These are phyloP conservation scores for Mesorhabditis belari DNA, from an alignment of 2,888 invertebrate genomes.

Conservation along the genomic window DNA sequence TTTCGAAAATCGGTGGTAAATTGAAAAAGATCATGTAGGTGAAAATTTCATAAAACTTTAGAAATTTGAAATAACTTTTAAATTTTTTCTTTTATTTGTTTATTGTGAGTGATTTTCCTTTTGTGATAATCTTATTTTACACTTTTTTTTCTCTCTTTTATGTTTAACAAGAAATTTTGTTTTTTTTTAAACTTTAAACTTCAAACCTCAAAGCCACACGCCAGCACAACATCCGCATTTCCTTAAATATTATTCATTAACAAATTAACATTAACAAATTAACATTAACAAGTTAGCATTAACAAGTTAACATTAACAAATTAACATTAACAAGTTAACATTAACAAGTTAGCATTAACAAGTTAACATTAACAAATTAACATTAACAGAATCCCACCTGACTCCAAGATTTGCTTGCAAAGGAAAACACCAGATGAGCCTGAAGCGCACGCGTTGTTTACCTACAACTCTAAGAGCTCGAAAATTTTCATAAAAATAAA, in stretches of 20 bases:
- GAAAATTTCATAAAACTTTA: no score
- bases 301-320: conserved; percentile 7
- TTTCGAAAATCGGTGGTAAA: no score
- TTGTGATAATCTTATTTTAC: no score
- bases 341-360: conserved; percentile 23
- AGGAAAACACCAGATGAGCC: conserved; percentile 85
- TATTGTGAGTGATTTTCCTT: no score
- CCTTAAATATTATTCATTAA: conserved; percentile 54
- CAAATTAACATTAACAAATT: not conserved
- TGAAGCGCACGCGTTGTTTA: conserved; percentile 96
- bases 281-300: no score
- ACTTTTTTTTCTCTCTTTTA: no score
- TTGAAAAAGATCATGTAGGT: no score
- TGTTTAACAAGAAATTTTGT: no score
- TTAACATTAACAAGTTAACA: conserved; percentile 53
- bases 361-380: not conserved
- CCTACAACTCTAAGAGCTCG: conserved; percentile 45
- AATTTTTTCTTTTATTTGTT: no score
- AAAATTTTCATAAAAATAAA: not conserved
- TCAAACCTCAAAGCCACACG: conserved; percentile 93
- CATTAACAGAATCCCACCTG: conserved; percentile 59
- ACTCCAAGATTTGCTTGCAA: conserved; percentile 84
- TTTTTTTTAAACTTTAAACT: no score
- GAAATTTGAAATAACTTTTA: no score
- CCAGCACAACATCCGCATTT: conserved; percentile 77